Base-by-base conservation (phyloP, 2,113 vertebrate species). In the Oryzias celebensis region DNA sequence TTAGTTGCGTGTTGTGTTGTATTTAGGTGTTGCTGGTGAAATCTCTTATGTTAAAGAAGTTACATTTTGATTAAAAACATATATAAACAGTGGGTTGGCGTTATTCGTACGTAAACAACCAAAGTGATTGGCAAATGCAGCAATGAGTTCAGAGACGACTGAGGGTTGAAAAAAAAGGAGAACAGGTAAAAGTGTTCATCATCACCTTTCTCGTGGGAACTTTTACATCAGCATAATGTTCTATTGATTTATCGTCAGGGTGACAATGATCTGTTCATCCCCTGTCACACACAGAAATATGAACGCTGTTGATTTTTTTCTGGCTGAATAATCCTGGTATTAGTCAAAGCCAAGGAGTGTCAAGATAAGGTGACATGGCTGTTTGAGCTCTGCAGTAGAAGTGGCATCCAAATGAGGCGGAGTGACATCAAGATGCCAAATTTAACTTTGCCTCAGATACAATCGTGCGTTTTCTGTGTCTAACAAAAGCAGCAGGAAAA, bases 201-300 rank as follows among this genome's bases (percentile, higher is more conserved):
- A 71, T 67, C 60, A 50, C 45, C 42, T 67, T 80, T 78, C 77
- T 84, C 71, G 3, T 68, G 78, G 75, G 78, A 85, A 72, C 77
- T 72, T 67, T 71, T 74, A 16, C 85, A 75, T 81, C 67, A 60
- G 67, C 36, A 17, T 80, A 81, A 90, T 88, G 81, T 84, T 87
- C 76, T 89, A 90, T 88, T 85, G 90, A 91, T 90, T 88, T 82
- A 88, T 86, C 16, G 72, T 73, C 75, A 75, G 68, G 8, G 13
- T 41, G 65, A 78, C 74, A 80, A 77, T 68, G 77, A 88, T 84
- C 62, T 65, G 86, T 89, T 91, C 79, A 87, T 84, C 77, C 77
- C 14, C 41, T 3, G 53, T 83, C 85, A 80, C 26, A 1, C 52
- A 50, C 68, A 87, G 77, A 87, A 89, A 87, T 86, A 83, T 85